Conservation (phyloP, 2,797 vertebrate genomes). For the Lerista edwardsae region DNA sequence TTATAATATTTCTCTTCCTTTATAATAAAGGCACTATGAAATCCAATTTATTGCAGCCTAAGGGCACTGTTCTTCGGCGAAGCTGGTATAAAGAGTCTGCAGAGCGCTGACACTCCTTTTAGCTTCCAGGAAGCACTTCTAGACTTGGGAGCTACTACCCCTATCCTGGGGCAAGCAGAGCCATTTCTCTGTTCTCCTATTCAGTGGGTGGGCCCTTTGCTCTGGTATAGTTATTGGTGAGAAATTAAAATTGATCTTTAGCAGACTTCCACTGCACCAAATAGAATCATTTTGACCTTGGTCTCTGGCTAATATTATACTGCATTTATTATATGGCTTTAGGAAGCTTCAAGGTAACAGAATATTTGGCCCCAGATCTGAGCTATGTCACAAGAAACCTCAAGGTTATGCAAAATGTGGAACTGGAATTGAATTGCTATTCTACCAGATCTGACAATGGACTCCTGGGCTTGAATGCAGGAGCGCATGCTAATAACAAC, state of each 20-base stretch:
- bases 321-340: neutral
- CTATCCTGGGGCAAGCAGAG: neutral
- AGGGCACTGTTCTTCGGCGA: neutral
- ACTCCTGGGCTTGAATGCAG: neutral
- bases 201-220: neutral
- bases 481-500: neutral
- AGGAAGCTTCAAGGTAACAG: neutral
- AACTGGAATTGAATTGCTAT: neutral
- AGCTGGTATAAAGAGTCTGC: constrained; percentile 22
- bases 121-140: constrained; percentile 13
- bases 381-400: constrained; percentile 8
- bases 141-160: neutral
- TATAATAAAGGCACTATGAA: constrained; percentile 38
- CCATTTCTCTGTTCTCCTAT: constrained; percentile 27
- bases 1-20: constrained; percentile 21
- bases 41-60: constrained; percentile 19
- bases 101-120: constrained; percentile 5
- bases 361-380: constrained; percentile 38
- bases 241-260: neutral
- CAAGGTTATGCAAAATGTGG: neutral
- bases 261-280: neutral
- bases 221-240: neutral
- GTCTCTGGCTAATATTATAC: neutral
- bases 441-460: no score
- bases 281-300: constrained; percentile 3